Percentiles rank a stretch among this genome's conserved stretches.
phyloP scores from a whole-genome alignment of 2,888 invertebrate genomes.

The Dermolepida albohirtum region DNA sequence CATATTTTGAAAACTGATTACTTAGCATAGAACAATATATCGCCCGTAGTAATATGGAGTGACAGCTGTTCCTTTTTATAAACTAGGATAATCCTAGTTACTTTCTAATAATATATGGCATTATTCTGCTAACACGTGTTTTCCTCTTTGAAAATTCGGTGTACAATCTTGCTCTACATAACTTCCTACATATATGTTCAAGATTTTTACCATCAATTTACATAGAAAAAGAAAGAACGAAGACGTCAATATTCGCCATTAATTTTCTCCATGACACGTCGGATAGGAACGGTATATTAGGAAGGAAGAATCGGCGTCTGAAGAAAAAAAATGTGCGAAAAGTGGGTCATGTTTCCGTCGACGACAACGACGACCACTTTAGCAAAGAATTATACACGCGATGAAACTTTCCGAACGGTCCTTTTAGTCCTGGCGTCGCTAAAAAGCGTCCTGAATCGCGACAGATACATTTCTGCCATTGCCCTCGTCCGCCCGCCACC shows the following conservation, averaged over 20 bases:
- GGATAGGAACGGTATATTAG: constrained; percentile 9
- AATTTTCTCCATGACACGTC: constrained; percentile 27
- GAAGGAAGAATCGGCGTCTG: constrained; percentile 16
- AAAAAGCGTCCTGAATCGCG: constrained; percentile 31
- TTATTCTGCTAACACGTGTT: too few relatives aligned
- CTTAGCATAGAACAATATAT: too few relatives aligned
- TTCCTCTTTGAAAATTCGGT: too few relatives aligned
- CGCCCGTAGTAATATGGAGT: too few relatives aligned
- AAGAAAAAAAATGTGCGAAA: constrained; percentile 8
- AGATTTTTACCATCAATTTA: too few relatives aligned
- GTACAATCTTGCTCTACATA: too few relatives aligned
- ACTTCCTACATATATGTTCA: too few relatives aligned
- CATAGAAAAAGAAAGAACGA: constrained; percentile 5
- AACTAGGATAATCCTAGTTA: too few relatives aligned
- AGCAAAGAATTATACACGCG: constrained; percentile 28
- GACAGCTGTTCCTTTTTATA: too few relatives aligned
- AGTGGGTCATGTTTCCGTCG: constrained; percentile 26
- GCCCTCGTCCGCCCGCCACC: not conserved
- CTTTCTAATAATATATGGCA: too few relatives aligned
- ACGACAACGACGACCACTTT: constrained; percentile 32
- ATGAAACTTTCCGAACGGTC: constrained; percentile 22
- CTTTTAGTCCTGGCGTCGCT: constrained; percentile 24
- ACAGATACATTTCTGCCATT: constrained; percentile 23
- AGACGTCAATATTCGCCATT: constrained; percentile 24
- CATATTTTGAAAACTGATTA: too few relatives aligned